Evolutionary conservation across 2,888 invertebrate species (phyloP).

Genomic region (Coenonympha arcania): DNA sequence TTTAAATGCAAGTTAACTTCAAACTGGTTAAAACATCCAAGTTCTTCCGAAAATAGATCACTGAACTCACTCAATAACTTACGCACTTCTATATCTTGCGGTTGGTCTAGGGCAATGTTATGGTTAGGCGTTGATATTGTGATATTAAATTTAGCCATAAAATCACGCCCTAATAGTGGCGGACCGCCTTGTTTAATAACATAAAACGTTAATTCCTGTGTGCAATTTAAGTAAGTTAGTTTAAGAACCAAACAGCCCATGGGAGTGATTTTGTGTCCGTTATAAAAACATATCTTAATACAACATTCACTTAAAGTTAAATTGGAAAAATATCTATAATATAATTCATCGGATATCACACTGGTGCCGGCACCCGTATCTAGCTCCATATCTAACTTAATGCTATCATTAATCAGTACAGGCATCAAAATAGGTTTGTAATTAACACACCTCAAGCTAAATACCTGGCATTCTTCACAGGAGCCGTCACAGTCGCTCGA

Average conservation of each 20-base stretch:
- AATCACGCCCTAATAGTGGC: no score
- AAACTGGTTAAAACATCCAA: constrained; percentile 18
- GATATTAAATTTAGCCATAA: no score
- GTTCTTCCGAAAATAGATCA: no score
- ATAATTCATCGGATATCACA: neutral
- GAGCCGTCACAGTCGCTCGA: neutral
- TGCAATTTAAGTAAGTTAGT: no score
- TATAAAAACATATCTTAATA: no score
- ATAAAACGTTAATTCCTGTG: no score
- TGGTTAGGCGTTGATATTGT: neutral
- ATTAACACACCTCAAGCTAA: constrained; percentile 6
- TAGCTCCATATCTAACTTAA: neutral
- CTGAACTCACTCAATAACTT: no score
- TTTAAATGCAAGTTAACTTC: constrained; percentile 22
- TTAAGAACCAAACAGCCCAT: no score
- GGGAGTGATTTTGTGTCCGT: no score
- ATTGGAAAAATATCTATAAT: no score
- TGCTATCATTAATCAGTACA: neutral
- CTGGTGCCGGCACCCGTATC: neutral
- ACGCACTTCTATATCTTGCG: neutral
- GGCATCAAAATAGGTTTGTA: constrained; percentile 2
- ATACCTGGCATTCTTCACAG: constrained; percentile 4
- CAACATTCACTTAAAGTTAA: no score
- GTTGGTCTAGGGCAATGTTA: neutral
- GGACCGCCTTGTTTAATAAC: no score